phyloP scores from a whole-genome alignment of 2,888 invertebrate species.

The Lydus trimaculatus region DNA sequence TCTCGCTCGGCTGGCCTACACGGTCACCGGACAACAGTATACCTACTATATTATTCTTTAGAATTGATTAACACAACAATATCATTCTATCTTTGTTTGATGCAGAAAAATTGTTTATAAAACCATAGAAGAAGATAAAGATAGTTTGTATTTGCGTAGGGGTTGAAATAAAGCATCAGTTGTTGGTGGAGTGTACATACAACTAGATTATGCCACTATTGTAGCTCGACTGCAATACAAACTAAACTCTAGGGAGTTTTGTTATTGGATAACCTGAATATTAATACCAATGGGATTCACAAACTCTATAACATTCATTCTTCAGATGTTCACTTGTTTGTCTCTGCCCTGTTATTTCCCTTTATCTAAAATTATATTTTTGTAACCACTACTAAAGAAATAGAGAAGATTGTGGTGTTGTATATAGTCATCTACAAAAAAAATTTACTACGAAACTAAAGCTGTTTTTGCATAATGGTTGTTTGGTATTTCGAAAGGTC shows the following conservation, averaged over 20 bases:
- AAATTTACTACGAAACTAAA: no score
- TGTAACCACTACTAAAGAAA: no score
- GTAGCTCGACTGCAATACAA: conserved; percentile 50
- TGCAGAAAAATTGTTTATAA: background rate
- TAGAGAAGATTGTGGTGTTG: no score
- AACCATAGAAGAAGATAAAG: background rate
- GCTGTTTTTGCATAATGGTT: background rate
- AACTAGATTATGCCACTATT: conserved; percentile 53
- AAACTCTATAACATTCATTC: conserved; percentile 16
- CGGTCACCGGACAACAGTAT: conserved; percentile 49
- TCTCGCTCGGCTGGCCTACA: conserved; percentile 56
- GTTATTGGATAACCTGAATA: conserved; percentile 52
- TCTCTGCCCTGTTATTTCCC: conserved; percentile 33
- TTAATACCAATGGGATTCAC: conserved; percentile 45
- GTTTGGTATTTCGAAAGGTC: conserved; percentile 1
- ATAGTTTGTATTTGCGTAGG: background rate
- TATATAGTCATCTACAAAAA: no score
- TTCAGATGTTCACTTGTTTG: conserved; percentile 32
- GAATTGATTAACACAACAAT: conserved; percentile 29
- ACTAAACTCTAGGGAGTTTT: conserved; percentile 50
- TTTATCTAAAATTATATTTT: conserved; percentile 4
- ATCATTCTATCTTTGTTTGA: conserved; percentile 17
- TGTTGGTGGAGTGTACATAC: conserved; percentile 41
- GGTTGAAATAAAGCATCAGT: background rate
- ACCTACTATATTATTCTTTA: conserved; percentile 4